These are phyloP conservation scores for Diorhabda carinulata DNA, from an alignment of 1,140 invertebrate species.

Conservation along the genomic window DNA sequence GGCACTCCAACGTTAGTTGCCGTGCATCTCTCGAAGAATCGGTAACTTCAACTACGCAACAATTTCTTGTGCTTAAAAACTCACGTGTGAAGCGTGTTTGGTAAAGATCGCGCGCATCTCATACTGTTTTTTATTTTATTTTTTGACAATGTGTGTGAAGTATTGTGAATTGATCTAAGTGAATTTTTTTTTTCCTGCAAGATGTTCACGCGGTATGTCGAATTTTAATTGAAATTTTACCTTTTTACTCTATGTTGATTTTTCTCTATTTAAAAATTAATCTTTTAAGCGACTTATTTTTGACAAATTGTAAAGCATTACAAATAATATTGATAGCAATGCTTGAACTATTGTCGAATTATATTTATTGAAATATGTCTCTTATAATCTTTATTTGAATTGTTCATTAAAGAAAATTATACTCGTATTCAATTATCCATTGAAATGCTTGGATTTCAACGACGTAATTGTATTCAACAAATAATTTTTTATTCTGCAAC, in stretches of 20 bases:
- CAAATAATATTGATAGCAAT: not conserved
- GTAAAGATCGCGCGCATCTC: conserved; percentile 8
- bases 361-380: too few species aligned
- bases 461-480: too few species aligned
- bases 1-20: conserved; percentile 17
- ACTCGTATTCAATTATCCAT: too few species aligned
- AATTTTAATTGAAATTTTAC: not conserved
- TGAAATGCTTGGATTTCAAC: too few species aligned
- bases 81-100: conserved; percentile 12
- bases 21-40: conserved; percentile 20
- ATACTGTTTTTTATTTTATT: not conserved
- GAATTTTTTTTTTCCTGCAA: conserved; percentile 9
- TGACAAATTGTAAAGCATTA: not conserved
- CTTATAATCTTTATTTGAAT: too few species aligned
- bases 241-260: too few species aligned
- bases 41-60: conserved; percentile 19
- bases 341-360: too few species aligned
- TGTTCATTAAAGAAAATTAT: too few species aligned
- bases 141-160: conserved; percentile 19
- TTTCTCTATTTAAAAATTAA: too few species aligned
- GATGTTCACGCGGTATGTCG: conserved; percentile 20
- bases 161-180: conserved; percentile 9
- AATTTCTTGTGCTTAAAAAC: conserved; percentile 18
- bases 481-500: too few species aligned
- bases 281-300: too few species aligned